Base-by-base conservation (phyloP, 1,140 invertebrate genomes). In the Bursaphelenchus mucronatus region DNA sequence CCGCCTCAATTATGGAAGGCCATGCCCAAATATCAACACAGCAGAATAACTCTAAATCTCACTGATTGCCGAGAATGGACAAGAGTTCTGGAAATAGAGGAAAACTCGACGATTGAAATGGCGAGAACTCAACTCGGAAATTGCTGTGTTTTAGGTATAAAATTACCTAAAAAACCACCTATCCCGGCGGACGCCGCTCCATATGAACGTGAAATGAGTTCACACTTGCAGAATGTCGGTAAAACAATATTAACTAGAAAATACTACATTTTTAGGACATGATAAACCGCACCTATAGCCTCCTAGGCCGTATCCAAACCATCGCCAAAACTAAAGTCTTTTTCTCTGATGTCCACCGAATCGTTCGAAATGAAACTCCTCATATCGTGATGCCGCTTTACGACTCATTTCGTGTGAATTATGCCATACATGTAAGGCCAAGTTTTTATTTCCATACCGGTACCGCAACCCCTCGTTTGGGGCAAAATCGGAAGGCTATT, bases 41-140 rank as follows among this genome's bases (percentile, higher is more conserved):
- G 54, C n/a, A 55, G 39, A 44, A 55, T 55, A 2, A n/a, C 19
- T 4, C 19, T 55, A 44, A 55, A 55, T 44, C 19, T 55, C n/a
- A 55, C 41, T 39, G 54, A n/a, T 44, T 55, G 54, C 19, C 54
- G 54, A 39, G 54, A 55, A 15, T 55, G 54, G 54, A 44, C 13
- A n/a, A n/a, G 54, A n/a, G 54, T 21, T n/a, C 19, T 55, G 54
- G n/a, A 55, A n/a, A 4, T 15, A n/a, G 54, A 55, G 30, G 6
- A n/a, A 1, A 44, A n/a, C 54, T n/a, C n/a, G 15, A 39, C n/a
- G 30, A 55, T 44, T n/a, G 30, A 6, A n/a, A 15, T 55, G 54
- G 39, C 19, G 13, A n/a, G 6, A 39, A 39, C n/a, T 15, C n/a
- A 15, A n/a, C 19, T 55, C 13, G 54, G 54, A n/a, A n/a, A 15